phyloP scores from a whole-genome alignment of 2,113 vertebrate species.

The Silurus meridionalis region DNA sequence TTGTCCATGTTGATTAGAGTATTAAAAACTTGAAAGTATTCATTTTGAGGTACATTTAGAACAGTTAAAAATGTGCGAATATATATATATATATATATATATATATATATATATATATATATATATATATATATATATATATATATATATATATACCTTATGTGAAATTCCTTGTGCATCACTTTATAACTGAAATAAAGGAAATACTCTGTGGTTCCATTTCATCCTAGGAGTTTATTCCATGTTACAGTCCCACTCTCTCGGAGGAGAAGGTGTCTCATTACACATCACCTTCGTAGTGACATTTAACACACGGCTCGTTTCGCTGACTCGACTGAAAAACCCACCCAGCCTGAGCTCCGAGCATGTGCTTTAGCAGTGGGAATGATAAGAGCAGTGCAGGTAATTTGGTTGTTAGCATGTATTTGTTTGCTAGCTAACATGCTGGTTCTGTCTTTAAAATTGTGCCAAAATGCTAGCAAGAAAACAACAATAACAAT shows the following conservation, averaged over 20 bases:
- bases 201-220: too few species aligned
- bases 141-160: background rate
- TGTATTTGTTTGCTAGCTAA: background rate
- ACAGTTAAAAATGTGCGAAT: too few species aligned
- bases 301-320: background rate
- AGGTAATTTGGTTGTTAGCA: background rate
- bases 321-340: background rate
- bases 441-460: background rate
- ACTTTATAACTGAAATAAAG: background rate
- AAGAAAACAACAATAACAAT: background rate
- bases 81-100: too few species aligned
- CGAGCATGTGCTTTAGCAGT: too few species aligned
- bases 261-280: background rate
- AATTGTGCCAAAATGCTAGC: too few species aligned
- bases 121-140: too few species aligned
- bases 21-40: too few species aligned
- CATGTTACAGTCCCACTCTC: background rate
- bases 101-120: background rate
- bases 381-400: background rate
- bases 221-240: background rate
- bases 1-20: too few species aligned
- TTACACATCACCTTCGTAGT: slow-evolving; percentile 5
- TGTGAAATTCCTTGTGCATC: background rate
- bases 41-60: too few species aligned
- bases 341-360: background rate